These are phyloP conservation scores for Caenorhabditis tropicalis DNA, from an alignment of 1,140 invertebrate genomes.

Conservation along the genomic window DNA sequence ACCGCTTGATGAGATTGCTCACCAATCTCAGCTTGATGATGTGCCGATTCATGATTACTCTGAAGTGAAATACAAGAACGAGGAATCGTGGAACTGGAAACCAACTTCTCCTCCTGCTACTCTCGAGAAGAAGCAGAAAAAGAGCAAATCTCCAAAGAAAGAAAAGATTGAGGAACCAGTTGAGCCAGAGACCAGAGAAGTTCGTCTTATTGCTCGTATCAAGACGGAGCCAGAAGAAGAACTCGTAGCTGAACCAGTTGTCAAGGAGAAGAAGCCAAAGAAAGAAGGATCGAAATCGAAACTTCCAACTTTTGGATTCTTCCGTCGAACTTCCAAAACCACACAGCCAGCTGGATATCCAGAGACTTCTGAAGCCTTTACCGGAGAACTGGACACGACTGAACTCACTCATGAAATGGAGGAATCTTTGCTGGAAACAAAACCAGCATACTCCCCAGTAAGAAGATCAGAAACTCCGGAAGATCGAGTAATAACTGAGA, in stretches of 20 bases:
- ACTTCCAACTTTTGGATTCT: not conserved
- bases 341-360: not conserved
- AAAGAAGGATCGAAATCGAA: too few species aligned
- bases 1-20: slow-evolving; percentile 46
- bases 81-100: not conserved
- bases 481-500: not conserved
- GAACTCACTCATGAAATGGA: not conserved
- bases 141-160: slow-evolving; percentile 29
- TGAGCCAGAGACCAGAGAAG: not conserved
- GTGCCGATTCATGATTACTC: not conserved
- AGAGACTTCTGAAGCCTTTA: not conserved
- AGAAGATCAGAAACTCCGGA: not conserved
- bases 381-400: not conserved
- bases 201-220: not conserved
- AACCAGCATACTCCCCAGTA: not conserved
- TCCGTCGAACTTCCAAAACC: not conserved
- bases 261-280: slow-evolving; percentile 27
- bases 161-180: not conserved
- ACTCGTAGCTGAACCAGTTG: not conserved
- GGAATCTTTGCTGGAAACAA: not conserved
- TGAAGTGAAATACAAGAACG: not conserved
- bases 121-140: slow-evolving; percentile 44
- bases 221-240: slow-evolving; percentile 5
- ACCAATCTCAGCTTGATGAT: slow-evolving; percentile 29
- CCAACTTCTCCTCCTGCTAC: not conserved